Evolutionary conservation across 2,888 invertebrate genomes (phyloP).

Genomic region (Lacanobia wlatinum): DNA sequence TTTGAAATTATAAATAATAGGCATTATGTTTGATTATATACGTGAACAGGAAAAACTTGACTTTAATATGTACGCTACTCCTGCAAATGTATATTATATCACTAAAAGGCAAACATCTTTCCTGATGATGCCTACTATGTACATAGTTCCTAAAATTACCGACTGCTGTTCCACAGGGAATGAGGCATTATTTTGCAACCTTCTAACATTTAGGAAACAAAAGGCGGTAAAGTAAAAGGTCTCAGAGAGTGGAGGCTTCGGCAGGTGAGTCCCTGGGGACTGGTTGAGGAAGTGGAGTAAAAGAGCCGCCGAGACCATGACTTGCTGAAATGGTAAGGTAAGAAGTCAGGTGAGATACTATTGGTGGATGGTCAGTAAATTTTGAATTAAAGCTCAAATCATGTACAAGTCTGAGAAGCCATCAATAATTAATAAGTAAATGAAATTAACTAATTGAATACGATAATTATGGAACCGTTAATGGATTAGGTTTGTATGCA

Average conservation of each 20-base stretch:
- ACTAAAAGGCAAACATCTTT: neutral
- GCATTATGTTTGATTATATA: too few relatives aligned
- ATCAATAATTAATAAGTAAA: too few relatives aligned
- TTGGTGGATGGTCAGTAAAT: neutral
- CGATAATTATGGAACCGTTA: too few relatives aligned
- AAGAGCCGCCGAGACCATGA: constrained; percentile 75
- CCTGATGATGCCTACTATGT: neutral
- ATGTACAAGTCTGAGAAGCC: neutral
- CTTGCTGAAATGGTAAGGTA: constrained; percentile 74
- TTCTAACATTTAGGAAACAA: constrained; percentile 74
- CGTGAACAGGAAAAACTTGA: too few relatives aligned
- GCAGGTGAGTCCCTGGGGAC: constrained; percentile 85
- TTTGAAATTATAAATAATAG: too few relatives aligned
- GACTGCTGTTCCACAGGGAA: constrained; percentile 46
- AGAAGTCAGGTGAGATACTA: constrained; percentile 14
- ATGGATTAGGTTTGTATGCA: too few relatives aligned
- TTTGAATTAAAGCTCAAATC: neutral
- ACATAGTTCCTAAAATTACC: constrained; percentile 36
- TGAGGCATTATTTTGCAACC: constrained; percentile 60
- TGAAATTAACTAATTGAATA: too few relatives aligned
- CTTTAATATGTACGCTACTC: neutral
- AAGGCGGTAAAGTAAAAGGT: constrained; percentile 83
- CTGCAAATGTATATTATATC: neutral
- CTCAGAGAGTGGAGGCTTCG: constrained; percentile 75
- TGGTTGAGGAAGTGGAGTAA: constrained; percentile 72